These are phyloP conservation scores for Campylomormyrus tamandua DNA, from an alignment of 2,113 vertebrate genomes.

Conservation along the genomic window DNA sequence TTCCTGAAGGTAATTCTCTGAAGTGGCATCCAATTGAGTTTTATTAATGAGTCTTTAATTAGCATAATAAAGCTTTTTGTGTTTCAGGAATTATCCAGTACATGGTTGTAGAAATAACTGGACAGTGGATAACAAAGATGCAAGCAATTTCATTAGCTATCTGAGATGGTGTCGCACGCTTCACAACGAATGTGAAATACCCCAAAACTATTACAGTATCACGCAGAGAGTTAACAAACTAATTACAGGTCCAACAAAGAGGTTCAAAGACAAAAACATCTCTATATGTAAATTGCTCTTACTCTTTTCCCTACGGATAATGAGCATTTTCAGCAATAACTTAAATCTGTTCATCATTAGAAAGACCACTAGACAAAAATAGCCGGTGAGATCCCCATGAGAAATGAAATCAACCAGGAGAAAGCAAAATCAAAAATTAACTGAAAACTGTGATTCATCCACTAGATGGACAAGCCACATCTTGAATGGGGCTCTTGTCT, in stretches of 20 bases:
- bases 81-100: neutral
- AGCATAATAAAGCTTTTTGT: neutral
- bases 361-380: neutral
- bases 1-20: neutral
- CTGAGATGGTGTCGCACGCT: neutral
- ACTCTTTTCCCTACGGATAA: neutral
- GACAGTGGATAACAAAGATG: neutral
- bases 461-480: neutral
- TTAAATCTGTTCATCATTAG: neutral
- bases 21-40: neutral
- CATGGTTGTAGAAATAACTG: neutral
- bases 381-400: neutral
- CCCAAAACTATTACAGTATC: neutral
- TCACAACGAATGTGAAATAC: neutral
- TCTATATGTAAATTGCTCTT: neutral
- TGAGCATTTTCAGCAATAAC: neutral
- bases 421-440: neutral
- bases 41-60: neutral
- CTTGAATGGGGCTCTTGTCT: neutral
- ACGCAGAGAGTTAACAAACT: neutral
- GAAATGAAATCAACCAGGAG: neutral
- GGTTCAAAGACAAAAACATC: neutral
- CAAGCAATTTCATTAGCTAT: neutral
- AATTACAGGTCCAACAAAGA: neutral
- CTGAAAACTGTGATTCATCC: neutral